Base-by-base conservation (phyloP, 1,140 invertebrate genomes). In the Drosophila oshimai region DNA sequence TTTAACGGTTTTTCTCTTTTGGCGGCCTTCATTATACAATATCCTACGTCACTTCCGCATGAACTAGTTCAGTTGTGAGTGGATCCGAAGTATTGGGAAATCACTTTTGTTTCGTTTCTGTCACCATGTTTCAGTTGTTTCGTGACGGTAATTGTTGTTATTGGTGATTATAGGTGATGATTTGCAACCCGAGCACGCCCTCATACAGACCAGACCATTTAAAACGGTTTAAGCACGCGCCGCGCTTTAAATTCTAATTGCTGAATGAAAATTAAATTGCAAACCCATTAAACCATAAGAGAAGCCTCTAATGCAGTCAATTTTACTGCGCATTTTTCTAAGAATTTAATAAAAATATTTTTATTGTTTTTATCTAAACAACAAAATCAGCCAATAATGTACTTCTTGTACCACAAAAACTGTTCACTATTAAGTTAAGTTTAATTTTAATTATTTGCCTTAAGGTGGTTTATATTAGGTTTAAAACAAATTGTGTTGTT, bases 31-130 rank as follows among this genome's bases (percentile, higher is more conserved):
- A 78, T 78, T 78, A 73, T 53, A 78, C 54, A 67, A 69, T 69
- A 65, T 65, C 33, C 61, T 41, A 46, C 55, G 46, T 81, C 78
- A 78, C 77, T 86, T 84, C 80, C 80, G 80, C 49, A 68, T 65
- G 58, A 79, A 74, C 74, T 69, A 71, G 80, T 83, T 84, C 26
- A 28, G 33, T 12, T 29, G 45, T 6, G 24, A 71, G 12, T 61
- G 61, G 53, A 34, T 12, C 46, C 28, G 29, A 71, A 44, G 15
- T 71, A 71, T 77, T 68, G 58, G 53, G 67, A 65, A 77, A 77
- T 29, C 31, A 42, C 50, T 26, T 3, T 17, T 12, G 24, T 41
- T 44, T 51, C 46, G 28, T 15, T 13, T 34, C 17, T 50, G 34
- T 54, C 47, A 64, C 57, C 55, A 50, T 37, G 47, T 50, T 36